Percentiles rank a stretch among this genome's conserved stretches.
phyloP scores from a whole-genome alignment of 1,140 invertebrate genomes.

The Druon quercuslanigerum region DNA sequence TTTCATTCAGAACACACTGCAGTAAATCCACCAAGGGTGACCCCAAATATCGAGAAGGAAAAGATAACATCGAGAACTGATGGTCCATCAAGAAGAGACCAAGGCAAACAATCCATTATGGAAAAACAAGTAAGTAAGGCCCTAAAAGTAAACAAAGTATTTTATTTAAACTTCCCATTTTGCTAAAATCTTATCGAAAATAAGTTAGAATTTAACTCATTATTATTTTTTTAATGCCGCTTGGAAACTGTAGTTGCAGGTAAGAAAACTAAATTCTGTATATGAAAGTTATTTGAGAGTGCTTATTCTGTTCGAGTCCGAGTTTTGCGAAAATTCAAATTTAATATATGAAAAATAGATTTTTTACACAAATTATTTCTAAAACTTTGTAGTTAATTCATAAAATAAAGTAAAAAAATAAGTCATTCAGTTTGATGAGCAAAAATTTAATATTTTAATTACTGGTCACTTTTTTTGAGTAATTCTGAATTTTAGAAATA shows the following conservation, averaged over 20 bases:
- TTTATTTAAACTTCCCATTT: not conserved
- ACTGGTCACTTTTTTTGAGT: too few relatives aligned
- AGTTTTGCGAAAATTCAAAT: too few relatives aligned
- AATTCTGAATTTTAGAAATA: too few relatives aligned
- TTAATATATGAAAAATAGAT: too few relatives aligned
- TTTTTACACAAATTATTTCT: too few relatives aligned
- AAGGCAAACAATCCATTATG: constrained; percentile 81
- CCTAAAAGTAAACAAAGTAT: not conserved
- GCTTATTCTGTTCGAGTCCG: too few relatives aligned
- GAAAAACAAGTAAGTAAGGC: constrained; percentile 82
- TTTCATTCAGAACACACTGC: constrained; percentile 58
- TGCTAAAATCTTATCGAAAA: not conserved
- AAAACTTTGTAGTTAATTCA: too few relatives aligned
- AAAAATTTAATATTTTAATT: too few relatives aligned
- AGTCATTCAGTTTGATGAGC: too few relatives aligned
- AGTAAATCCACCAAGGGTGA: constrained; percentile 58
- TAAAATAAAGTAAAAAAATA: too few relatives aligned
- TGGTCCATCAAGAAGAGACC: constrained; percentile 65
- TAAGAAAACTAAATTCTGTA: constrained; percentile 50
- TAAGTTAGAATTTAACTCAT: not conserved
- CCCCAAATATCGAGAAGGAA: constrained; percentile 69
- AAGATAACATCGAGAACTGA: constrained; percentile 67
- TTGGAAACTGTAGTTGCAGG: constrained; percentile 67
- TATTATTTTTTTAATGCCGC: constrained; percentile 26
- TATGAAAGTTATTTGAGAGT: too few relatives aligned